A percentile compares a stretch with the other conserved stretches of the same genome.
Evolutionary conservation across 2,797 vertebrate species (phyloP).

Genomic region (Coracias cyanogaster): DNA sequence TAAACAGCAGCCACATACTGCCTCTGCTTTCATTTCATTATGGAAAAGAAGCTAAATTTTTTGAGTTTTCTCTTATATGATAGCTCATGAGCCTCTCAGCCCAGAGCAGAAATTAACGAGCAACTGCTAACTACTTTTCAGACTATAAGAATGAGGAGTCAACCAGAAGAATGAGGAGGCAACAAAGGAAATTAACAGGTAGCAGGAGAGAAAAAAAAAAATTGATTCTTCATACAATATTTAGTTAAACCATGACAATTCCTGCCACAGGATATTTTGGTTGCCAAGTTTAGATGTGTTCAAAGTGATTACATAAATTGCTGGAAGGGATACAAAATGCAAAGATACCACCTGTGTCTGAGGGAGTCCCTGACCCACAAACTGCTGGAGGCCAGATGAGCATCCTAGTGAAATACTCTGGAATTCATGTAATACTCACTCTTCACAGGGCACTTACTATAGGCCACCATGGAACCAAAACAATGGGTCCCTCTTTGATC

Average conservation of each 20-base stretch:
- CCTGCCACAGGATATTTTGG: not conserved
- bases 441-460: not conserved
- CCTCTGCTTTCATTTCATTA: not conserved
- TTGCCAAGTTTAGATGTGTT: not conserved
- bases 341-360: not conserved
- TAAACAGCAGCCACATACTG: not conserved
- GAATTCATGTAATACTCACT: rapidly evolving
- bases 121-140: not conserved
- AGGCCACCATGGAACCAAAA: rapidly evolving
- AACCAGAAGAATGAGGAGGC: not conserved
- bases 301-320: not conserved
- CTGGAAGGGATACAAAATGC: not conserved
- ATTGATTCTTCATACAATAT: not conserved
- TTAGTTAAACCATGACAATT: not conserved
- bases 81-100: not conserved
- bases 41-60: not conserved
- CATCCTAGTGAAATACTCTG: not conserved
- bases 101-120: not conserved
- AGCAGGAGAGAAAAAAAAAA: not conserved
- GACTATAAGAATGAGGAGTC: not conserved
- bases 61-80: not conserved
- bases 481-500: not conserved
- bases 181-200: not conserved
- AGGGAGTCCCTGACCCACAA: not conserved
- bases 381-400: not conserved